phyloP scores from a whole-genome alignment of 2,888 invertebrate genomes.

The Eristalinus aeneus region DNA sequence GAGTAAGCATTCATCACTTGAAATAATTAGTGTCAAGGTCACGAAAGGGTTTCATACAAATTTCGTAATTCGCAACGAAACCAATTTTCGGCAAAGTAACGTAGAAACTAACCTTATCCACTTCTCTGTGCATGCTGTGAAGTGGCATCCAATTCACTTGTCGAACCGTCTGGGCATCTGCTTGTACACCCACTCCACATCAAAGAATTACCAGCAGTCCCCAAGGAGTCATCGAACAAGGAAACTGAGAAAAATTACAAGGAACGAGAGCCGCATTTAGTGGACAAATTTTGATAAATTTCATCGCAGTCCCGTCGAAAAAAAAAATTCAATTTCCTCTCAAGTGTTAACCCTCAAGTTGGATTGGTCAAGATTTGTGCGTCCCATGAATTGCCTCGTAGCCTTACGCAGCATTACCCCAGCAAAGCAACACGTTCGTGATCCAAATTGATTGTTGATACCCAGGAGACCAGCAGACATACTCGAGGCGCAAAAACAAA shows the following conservation, averaged over 20 bases:
- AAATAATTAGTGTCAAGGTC: background rate
- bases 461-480: background rate
- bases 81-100: background rate
- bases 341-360: background rate
- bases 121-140: background rate
- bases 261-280: background rate
- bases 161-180: background rate
- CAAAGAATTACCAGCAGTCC: background rate
- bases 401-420: background rate
- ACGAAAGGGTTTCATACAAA: background rate
- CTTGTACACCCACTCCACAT: background rate
- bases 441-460: background rate
- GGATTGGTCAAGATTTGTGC: background rate
- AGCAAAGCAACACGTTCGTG: background rate
- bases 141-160: background rate
- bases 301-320: background rate
- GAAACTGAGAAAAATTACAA: background rate
- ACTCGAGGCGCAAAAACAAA: background rate
- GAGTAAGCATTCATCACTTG: too few relatives aligned
- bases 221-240: background rate
- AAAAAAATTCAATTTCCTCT: background rate
- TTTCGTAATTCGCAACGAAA: background rate
- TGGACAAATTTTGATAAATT: background rate
- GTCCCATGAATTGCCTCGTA: background rate
- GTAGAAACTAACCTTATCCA: background rate